Evolutionary conservation across 92 coral and sea anemone genomes (phyloP), one percentile per base, ranked within the genome.

Genomic region (Zoanthus sociatus): DNA sequence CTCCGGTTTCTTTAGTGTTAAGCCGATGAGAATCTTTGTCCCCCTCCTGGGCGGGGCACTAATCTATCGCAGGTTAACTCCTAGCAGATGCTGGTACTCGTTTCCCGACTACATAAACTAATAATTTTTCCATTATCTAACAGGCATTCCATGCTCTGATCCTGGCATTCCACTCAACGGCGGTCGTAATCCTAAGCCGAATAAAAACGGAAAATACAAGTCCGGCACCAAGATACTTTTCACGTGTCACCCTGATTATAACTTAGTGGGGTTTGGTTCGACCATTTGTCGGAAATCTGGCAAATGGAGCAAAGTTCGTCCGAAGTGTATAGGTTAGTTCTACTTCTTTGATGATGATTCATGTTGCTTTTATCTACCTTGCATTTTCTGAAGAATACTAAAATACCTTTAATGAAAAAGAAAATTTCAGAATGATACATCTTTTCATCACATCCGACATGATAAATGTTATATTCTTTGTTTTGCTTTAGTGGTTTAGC

Each of bases 161-260:
- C 99, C 99, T 30, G 94, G 99, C 60, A 68, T 85, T 76, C 99
- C 99, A 0, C 14, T 2, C 11, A 45, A 85, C 60, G 99, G 99
- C 0, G 84, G 87, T 64, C 92, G 99, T 56, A 79, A 90, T 88
- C 99, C 99, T 54, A 21, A 78, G 12, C 99, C 99, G 20, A 88
- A 60, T 74, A 73, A 83, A 46, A 90, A 83, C 12, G 90, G 94
- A 16, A 77, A 86, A 73, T 97, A 93, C 75, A 83, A 92, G 30
- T 54, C 87, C 30, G 98, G 95, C 7, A 88, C 78, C 63, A 77
- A 61, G 86, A 70, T 97, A 26, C 82, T 91, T 21, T 90, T 93
- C 74, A 93, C 99, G 37, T 97, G 99, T 75, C 89, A 88, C 20
- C 98, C 96, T 37, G 97, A 91, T 61, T 86, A 73, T 72, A 84